Conservation (phyloP, 2,888 invertebrate genomes). For the Rotaria magnacalcarata region DNA sequence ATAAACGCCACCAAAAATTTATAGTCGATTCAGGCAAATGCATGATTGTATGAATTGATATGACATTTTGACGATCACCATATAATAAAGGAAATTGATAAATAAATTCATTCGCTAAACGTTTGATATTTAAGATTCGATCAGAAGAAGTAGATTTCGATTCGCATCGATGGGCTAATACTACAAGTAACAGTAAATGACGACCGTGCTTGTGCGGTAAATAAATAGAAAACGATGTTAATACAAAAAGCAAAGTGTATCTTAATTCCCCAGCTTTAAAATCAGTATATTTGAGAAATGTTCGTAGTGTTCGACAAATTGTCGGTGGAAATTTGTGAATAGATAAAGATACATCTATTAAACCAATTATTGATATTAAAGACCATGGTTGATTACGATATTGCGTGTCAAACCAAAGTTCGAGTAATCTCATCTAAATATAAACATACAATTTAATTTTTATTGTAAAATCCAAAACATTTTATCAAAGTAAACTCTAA, state of each 20-base stretch:
- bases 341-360: not conserved
- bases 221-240: not conserved
- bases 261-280: conserved; percentile 4
- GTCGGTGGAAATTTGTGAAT: not conserved
- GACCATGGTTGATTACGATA: not conserved
- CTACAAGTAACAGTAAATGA: not conserved
- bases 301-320: not conserved
- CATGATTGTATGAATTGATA: not conserved
- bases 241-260: not conserved
- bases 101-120: not conserved
- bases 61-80: not conserved
- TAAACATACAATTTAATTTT: no score
- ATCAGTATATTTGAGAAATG: not conserved
- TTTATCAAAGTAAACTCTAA: no score
- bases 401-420: not conserved
- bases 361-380: not conserved
- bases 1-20: not conserved
- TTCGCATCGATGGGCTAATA: not conserved
- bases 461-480: no score
- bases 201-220: not conserved
- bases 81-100: not conserved
- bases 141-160: not conserved
- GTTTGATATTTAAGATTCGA: not conserved
- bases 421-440: not conserved
- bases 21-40: not conserved